Evolutionary conservation across 2,888 invertebrate species (phyloP), one percentile per base, ranked within the genome.

Genomic region (Caenorhabditis auriculariae): DNA sequence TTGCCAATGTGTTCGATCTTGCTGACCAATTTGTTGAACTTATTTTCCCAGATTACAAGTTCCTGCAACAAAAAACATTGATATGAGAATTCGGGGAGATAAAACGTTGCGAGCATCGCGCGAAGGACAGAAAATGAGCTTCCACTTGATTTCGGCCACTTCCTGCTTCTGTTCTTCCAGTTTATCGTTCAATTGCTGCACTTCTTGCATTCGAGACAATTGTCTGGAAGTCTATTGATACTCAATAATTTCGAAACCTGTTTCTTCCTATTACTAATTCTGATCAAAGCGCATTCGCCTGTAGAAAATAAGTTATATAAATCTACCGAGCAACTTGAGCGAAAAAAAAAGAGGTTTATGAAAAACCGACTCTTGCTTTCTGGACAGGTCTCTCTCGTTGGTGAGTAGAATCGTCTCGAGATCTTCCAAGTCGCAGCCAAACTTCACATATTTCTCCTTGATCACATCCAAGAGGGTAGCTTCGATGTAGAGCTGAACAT

Each of bases 391-490:
- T 1, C 17, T 27, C n/a, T 32, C 24, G 26, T 64, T 55, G 4
- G 17, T 28, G 9, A 45, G 21, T 3, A 53, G 37, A 3, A 55
- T 9, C 21, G 19, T 28, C 1, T 37, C n/a, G 15, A 50, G 38
- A 4, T 56, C 55, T 4, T 37, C 9, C 15, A 54, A 19, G 9
- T 26, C 12, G 5, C 4, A 39, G 4, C 54, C 52, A 19, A 56
- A 54, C 19, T 41, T 24, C 15, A 23, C 29, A 24, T 61, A 59
- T 6, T 42, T 38, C 17, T 28, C n/a, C 1, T 42, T 51, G 29
- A 64, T 60, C 23, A 54, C 57, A 3, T 57, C 65, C 4, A 65
- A 44, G 17, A 58, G 41, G 0, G 62, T 62, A 9, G 62, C 52
- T 44, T 62, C 52, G 5, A 57, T 45, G 39, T 62, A 62, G 2